Evolutionary conservation across 2,113 vertebrate genomes (phyloP).

Genomic region (Gavialis gangeticus): DNA sequence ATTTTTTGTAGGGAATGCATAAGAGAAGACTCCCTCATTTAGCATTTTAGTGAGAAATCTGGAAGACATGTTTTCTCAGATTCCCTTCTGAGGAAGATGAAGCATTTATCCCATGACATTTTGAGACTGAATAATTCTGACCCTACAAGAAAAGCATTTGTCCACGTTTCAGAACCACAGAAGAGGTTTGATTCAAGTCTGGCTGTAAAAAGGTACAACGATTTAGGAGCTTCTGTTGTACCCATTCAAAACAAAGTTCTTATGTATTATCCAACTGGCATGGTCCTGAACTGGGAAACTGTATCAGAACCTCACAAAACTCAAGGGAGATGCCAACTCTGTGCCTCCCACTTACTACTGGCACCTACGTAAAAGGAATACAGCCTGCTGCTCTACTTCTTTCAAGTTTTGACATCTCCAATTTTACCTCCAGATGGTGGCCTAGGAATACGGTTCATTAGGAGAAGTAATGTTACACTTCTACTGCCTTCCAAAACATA

Average conservation of each 20-base stretch:
- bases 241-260: not conserved
- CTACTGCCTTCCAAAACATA: constrained; percentile 24
- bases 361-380: not conserved
- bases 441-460: constrained; percentile 16
- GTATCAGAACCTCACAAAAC: not conserved
- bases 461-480: not conserved
- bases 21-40: not conserved
- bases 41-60: not conserved
- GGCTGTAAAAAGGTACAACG: not conserved
- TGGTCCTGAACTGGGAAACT: not conserved
- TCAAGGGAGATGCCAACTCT: not conserved
- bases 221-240: not conserved
- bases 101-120: not conserved
- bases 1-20: not conserved
- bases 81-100: not conserved
- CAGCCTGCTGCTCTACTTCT: not conserved
- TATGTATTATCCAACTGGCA: not conserved
- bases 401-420: constrained; percentile 38
- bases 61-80: not conserved
- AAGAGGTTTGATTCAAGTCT: not conserved
- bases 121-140: not conserved
- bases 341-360: not conserved
- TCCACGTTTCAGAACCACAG: not conserved
- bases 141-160: not conserved
- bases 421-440: constrained; percentile 36